phyloP scores from a whole-genome alignment of 2,113 vertebrate species.

The Spilogale gracilis region DNA sequence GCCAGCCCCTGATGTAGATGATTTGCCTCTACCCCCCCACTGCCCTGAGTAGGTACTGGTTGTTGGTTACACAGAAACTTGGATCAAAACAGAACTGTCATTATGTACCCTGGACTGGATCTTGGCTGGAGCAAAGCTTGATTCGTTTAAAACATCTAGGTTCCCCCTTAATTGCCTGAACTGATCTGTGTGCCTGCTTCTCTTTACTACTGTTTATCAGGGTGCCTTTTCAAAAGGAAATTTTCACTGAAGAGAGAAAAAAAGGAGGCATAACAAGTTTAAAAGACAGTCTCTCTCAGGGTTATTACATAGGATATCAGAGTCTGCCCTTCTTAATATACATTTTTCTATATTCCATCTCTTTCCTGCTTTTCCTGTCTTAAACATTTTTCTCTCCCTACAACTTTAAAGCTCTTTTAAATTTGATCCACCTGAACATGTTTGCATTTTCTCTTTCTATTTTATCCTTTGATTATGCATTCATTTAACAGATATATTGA shows the following conservation, averaged over 20 bases:
- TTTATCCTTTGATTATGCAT: not conserved
- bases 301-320: not conserved
- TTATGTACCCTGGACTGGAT: not conserved
- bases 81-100: not conserved
- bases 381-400: not conserved
- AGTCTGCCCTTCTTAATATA: not conserved
- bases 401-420: not conserved
- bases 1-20: not conserved
- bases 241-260: not conserved
- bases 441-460: not conserved
- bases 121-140: not conserved
- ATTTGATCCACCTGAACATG: not conserved
- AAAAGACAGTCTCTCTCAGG: not conserved
- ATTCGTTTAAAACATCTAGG: not conserved
- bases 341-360: not conserved
- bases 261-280: not conserved
- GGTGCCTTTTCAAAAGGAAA: not conserved
- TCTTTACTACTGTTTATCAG: not conserved
- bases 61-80: not conserved
- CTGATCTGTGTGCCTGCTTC: not conserved
- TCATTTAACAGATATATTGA: not conserved
- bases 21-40: not conserved
- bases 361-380: not conserved
- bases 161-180: not conserved
- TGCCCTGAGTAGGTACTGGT: not conserved